A percentile compares a stretch with the other conserved stretches of the same genome.
phyloP scores from a whole-genome alignment of 2,113 vertebrate genomes.

The Chelonoidis abingdonii region DNA sequence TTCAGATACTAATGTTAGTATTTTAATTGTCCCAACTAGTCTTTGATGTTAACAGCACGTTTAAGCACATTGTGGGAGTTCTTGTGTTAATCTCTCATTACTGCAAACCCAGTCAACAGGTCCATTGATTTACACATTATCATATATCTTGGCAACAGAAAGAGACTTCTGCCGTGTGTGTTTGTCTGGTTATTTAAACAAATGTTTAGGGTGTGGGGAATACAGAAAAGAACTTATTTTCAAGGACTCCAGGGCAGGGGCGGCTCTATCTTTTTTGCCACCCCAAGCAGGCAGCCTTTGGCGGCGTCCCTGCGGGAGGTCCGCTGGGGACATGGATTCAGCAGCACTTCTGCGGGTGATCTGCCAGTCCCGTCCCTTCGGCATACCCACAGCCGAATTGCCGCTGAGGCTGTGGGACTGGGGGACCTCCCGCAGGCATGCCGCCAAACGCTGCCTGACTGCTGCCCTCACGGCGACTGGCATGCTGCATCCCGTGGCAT shows the following conservation, averaged over 20 bases:
- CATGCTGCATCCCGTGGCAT: no score
- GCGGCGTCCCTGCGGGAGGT: no score
- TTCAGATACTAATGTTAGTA: constrained; percentile 57
- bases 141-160: rapidly evolving
- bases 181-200: neutral
- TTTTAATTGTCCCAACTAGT: constrained; percentile 43
- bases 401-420: no score
- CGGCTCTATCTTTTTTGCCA: no score
- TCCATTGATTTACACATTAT: neutral
- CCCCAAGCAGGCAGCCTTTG: no score
- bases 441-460: no score
- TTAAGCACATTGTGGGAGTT: constrained; percentile 57
- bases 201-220: rapidly evolving
- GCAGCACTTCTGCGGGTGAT: no score
- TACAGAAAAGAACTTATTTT: rapidly evolving
- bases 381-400: no score
- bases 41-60: constrained; percentile 52
- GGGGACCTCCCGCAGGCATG: no score
- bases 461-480: no score
- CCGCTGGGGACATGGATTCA: no score
- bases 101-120: constrained; percentile 21
- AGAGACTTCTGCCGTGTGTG: rapidly evolving
- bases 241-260: neutral
- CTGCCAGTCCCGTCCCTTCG: no score
- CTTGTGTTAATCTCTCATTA: neutral